phyloP scores from a whole-genome alignment of 2,113 vertebrate genomes.

The Amphiprion percula region DNA sequence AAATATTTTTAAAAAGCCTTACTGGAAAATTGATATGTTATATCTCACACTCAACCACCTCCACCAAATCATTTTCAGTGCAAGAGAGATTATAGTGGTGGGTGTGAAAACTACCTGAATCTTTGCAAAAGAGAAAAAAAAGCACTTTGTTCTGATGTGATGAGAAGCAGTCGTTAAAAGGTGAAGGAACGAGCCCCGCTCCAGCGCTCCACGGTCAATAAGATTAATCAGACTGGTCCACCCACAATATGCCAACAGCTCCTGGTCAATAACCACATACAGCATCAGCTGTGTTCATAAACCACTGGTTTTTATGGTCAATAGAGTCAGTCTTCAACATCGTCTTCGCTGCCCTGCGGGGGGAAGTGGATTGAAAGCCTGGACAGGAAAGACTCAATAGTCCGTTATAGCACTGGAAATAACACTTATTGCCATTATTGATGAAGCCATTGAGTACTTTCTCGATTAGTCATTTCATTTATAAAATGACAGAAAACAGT shows the following conservation, averaged over 20 bases:
- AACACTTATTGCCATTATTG: background rate
- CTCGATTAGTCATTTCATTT: background rate
- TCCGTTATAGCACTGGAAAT: background rate
- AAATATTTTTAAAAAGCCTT: background rate
- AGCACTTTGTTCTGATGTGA: background rate
- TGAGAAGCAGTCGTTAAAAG: constrained; percentile 14
- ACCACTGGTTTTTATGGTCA: constrained; percentile 31
- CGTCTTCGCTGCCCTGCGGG: background rate
- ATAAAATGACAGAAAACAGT: background rate
- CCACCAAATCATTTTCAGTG: constrained; percentile 15
- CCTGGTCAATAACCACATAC: constrained; percentile 53
- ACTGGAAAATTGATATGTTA: constrained; percentile 3
- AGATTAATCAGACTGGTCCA: constrained; percentile 51
- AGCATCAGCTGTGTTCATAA: constrained; percentile 47
- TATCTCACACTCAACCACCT: constrained; percentile 29
- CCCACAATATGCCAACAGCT: constrained; percentile 56
- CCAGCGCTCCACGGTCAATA: constrained; percentile 50
- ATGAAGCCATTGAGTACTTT: background rate
- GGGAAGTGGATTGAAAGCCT: background rate
- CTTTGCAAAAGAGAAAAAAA: background rate
- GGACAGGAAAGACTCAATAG: constrained; percentile 7
- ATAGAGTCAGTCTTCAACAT: constrained; percentile 21
- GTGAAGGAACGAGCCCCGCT: constrained; percentile 8
- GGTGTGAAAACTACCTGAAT: constrained; percentile 8
- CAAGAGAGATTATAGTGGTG: background rate